These are phyloP conservation scores for Fistularia commersonii DNA, from an alignment of 2,797 vertebrate genomes.

Conservation along the genomic window DNA sequence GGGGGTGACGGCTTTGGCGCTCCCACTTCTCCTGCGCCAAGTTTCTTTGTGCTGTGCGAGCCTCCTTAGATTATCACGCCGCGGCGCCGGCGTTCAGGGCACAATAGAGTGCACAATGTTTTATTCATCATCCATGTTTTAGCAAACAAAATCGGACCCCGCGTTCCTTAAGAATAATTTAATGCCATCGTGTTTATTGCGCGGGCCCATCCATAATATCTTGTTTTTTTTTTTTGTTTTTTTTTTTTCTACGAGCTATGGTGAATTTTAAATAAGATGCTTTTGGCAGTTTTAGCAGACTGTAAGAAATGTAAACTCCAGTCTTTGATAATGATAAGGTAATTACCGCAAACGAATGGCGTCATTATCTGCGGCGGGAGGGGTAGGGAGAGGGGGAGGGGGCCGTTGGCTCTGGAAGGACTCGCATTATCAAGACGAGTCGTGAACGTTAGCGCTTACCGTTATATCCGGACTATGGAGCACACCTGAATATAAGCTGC, in stretches of 20 bases:
- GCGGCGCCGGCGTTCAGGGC: constrained; percentile 16
- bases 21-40: constrained; percentile 30
- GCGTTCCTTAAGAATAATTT: constrained; percentile 54
- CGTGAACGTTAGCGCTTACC: no score
- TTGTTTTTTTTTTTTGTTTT: constrained; percentile 34
- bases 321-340: constrained; percentile 46
- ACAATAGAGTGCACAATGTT: constrained; percentile 44
- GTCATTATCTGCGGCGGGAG: constrained; percentile 20
- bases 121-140: constrained; percentile 55
- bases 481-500: no score
- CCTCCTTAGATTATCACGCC: constrained; percentile 31
- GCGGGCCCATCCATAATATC: constrained; percentile 34
- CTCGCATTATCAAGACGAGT: no score
- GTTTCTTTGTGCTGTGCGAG: constrained; percentile 40
- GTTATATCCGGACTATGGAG: no score
- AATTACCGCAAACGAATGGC: constrained; percentile 60
- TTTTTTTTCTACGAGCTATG: constrained; percentile 5
- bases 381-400: no score
- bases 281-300: constrained; percentile 39
- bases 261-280: constrained; percentile 38
- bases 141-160: constrained; percentile 52
- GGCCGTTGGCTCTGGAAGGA: no score
- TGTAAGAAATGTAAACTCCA: constrained; percentile 39
- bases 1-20: constrained; percentile 29
- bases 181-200: constrained; percentile 47